These are phyloP conservation scores for Oceanites oceanicus DNA, from an alignment of 2,113 vertebrate genomes.

Conservation along the genomic window DNA sequence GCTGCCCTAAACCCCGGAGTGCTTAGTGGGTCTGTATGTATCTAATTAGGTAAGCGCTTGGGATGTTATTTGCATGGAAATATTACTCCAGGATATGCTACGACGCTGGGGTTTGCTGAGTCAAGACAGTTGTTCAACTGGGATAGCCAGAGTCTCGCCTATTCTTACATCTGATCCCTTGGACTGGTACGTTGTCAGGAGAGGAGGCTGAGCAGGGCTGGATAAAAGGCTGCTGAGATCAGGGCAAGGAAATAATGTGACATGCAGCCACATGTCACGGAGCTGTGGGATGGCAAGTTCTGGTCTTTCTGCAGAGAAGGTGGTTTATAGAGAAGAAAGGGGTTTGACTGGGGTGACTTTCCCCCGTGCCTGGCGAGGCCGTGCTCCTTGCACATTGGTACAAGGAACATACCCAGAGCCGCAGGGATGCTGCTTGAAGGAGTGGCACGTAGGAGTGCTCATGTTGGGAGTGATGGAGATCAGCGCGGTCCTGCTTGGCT, in stretches of 20 bases:
- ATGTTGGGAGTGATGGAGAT: background rate
- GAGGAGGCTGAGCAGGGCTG: background rate
- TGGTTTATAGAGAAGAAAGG: background rate
- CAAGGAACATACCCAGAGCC: background rate
- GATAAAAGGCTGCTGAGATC: background rate
- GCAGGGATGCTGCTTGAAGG: rapidly evolving
- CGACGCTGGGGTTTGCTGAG: background rate
- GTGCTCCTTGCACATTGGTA: rapidly evolving
- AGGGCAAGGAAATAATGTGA: background rate
- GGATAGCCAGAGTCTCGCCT: background rate
- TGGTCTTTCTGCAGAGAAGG: background rate
- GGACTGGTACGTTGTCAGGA: background rate
- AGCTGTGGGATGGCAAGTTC: background rate
- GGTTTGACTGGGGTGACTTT: background rate
- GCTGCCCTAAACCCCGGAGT: slow-evolving; percentile 14
- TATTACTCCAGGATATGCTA: slow-evolving; percentile 12
- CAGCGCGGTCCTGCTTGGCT: background rate
- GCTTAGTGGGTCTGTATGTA: slow-evolving; percentile 13
- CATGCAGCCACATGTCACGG: background rate
- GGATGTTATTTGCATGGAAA: slow-evolving; percentile 36
- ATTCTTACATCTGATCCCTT: background rate
- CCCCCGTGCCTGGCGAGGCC: background rate
- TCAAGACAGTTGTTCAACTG: background rate
- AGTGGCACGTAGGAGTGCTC: background rate
- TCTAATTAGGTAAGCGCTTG: slow-evolving; percentile 33